phyloP scores from a whole-genome alignment of 1,140 invertebrate genomes.

The Planococcus citri region DNA sequence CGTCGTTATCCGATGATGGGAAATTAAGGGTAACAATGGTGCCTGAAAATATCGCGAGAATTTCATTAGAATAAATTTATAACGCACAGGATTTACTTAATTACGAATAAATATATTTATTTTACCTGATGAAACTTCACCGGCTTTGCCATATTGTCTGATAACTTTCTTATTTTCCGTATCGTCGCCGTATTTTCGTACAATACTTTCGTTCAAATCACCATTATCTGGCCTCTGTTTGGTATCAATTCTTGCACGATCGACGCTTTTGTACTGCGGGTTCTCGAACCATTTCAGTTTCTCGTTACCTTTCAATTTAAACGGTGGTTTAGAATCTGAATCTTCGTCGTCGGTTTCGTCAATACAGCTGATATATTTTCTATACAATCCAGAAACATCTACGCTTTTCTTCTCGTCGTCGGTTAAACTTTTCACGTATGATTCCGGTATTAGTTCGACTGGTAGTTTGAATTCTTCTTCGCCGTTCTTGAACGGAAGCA shows the following conservation, averaged over 20 bases:
- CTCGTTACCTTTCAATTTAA: slow-evolving; percentile 9
- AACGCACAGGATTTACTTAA: too few species aligned
- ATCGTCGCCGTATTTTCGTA: background rate
- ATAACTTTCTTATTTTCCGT: slow-evolving; percentile 5
- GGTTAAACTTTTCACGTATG: background rate
- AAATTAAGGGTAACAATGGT: background rate
- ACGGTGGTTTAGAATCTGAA: background rate
- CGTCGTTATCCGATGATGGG: background rate
- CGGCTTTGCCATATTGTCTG: slow-evolving; percentile 3
- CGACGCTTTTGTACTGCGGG: background rate
- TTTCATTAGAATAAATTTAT: background rate
- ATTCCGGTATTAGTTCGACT: background rate
- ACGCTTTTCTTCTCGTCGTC: background rate
- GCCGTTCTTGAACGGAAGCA: background rate
- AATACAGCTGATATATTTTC: background rate
- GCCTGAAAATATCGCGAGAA: background rate
- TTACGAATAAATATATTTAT: too few species aligned
- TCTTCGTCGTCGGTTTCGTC: slow-evolving; percentile 9
- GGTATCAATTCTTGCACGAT: background rate
- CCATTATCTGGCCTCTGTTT: background rate
- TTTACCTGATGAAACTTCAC: slow-evolving; percentile 10
- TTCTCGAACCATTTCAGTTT: slow-evolving; percentile 6
- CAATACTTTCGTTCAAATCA: background rate
- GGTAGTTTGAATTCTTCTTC: slow-evolving; percentile 1
- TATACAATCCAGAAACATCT: background rate